A percentile compares a stretch with the other conserved stretches of the same genome.
Evolutionary conservation across 2,113 vertebrate species (phyloP).

Genomic region (Podiceps cristatus): DNA sequence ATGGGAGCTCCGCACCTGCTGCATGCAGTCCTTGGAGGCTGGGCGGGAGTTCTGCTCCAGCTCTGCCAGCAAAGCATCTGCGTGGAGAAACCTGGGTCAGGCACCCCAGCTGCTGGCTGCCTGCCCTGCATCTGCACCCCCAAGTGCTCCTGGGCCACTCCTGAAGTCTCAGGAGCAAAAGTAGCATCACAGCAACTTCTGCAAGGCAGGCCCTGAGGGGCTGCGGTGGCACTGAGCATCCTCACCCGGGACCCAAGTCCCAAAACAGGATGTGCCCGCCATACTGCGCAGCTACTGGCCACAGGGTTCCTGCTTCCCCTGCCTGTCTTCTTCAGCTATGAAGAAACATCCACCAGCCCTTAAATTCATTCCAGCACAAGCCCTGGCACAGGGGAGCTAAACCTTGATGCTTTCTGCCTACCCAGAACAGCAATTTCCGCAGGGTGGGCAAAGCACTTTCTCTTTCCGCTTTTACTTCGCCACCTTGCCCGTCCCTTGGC

Average conservation of each 20-base stretch:
- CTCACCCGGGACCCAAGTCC: rapidly evolving
- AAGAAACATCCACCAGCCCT: neutral
- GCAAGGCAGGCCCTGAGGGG: rapidly evolving
- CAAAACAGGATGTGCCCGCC: rapidly evolving
- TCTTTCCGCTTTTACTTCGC: rapidly evolving
- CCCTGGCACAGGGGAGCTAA: neutral
- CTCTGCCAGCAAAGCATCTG: slow-evolving; percentile 77
- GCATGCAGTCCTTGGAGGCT: neutral
- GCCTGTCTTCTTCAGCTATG: no score
- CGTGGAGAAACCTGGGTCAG: rapidly evolving
- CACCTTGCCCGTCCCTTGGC: neutral
- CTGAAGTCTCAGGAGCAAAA: neutral
- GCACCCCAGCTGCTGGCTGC: neutral
- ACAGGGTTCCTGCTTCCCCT: neutral
- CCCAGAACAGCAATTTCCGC: neutral
- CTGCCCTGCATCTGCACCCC: neutral
- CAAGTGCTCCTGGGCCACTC: rapidly evolving
- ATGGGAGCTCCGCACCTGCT: neutral
- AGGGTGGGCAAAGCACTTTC: neutral
- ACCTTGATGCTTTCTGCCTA: rapidly evolving
- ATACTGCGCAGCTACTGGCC: no score
- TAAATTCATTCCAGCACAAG: neutral
- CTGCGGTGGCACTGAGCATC: neutral
- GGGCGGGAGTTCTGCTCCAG: slow-evolving; percentile 56
- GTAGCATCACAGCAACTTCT: neutral